Evolutionary conservation across 2,113 vertebrate genomes (phyloP).

Genomic region (Lutjanus erythropterus): DNA sequence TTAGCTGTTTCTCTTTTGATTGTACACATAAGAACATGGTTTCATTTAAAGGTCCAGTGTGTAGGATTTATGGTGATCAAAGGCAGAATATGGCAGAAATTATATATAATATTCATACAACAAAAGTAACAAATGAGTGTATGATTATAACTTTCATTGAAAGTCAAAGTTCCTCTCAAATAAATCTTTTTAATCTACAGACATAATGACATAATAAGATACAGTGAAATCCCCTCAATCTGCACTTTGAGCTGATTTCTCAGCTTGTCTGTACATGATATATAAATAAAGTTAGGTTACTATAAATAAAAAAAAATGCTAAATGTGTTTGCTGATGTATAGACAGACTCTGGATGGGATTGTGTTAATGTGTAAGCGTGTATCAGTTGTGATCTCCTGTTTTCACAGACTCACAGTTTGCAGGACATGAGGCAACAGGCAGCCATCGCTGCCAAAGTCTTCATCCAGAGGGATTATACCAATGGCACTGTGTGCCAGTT

Average conservation of each 20-base stretch:
- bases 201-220: background rate
- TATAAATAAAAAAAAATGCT: background rate
- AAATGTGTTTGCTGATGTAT: background rate
- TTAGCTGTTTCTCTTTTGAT: background rate
- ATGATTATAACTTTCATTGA: no score
- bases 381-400: conserved; percentile 63
- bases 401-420: conserved; percentile 91
- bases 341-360: background rate
- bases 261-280: background rate
- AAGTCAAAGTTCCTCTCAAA: no score
- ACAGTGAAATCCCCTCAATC: background rate
- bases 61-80: no score
- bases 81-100: no score
- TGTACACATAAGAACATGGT: background rate
- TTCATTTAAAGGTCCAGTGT: no score
- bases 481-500: conserved; percentile 97
- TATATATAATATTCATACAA: no score
- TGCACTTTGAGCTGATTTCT: background rate
- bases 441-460: conserved; percentile 94
- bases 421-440: conserved; percentile 95
- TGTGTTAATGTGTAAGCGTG: background rate
- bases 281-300: background rate
- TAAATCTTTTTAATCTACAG: background rate
- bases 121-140: no score
- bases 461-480: conserved; percentile 96